Evolutionary conservation across 2,113 vertebrate genomes (phyloP), one percentile per base, ranked within the genome.

Genomic region (Etheostoma cragini): DNA sequence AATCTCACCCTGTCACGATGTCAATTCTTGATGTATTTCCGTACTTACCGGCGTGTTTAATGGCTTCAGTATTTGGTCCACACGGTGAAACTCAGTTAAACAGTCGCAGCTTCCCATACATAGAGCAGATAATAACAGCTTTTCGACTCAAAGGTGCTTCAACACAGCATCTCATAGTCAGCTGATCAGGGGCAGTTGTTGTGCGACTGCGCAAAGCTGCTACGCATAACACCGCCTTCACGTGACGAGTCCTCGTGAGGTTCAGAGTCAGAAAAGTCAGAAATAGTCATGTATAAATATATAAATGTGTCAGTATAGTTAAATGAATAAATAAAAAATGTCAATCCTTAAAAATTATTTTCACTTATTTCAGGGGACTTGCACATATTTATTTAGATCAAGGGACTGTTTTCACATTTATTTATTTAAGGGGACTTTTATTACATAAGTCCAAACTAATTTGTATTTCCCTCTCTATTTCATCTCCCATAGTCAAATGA

Each of bases 111-210:
- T 82, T 82, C 68, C 47, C 49, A 66, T 67, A 62, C 90, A 91
- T 89, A 53, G 54, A 82, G 58, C 42, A 50, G 30, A 90, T 69
- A 80, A 75, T 54, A 19, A 24, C 52, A n/a, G 88, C 72, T 79
- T 88, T 89, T 80, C 26, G 52, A 65, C 54, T 73, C 81, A 72
- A 73, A 73, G 80, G 66, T 86, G 84, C 90, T 86, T 88, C 92
- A 81, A 58, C 75, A 80, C 30, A 89, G 60, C 89, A 85, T 91
- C 88, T 90, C 84, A 88, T 38, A 78, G 93, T 95, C 95, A 95
- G 93, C 91, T 95, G 95, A 95, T 83, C 89, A 24, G 19, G 62
- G 60, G 21, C 22, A 63, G 42, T 1, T 21, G n/a, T 12, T 46
- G 22, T 87, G 90, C 72, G 88, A 35, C 3, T 90, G 92, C 92